Base-by-base conservation (phyloP, 2,797 vertebrate genomes). In the Mus caroli region DNA sequence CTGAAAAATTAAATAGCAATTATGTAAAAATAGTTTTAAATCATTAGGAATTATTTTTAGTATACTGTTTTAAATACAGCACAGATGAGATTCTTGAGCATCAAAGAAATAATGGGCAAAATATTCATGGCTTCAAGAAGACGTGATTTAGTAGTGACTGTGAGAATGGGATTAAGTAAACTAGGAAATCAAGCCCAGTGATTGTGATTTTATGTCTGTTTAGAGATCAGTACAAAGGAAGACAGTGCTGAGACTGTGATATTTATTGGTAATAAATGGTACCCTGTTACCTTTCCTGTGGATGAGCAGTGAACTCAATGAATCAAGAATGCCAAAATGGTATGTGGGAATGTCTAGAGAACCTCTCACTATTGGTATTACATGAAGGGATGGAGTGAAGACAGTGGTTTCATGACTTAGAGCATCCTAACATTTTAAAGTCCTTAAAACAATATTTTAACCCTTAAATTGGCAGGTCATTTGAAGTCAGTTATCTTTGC, bases 21-120 rank as follows among this genome's bases (percentile, higher is more conserved):
- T 95, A 97, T 97, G 97, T 97, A 97, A 95, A 98, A 97, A 98
- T 98, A 97, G 87, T 91, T 97, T 97, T 43, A 98, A 97, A 97
- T 96, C 80, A 97, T 96, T 85, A 94, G 46, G 75, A 95, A 64
- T 71, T 19, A 26, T 92, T 95, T 97, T 95, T 77, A 69, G 80
- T 88, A 88, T 89, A 94, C 67, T 96, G 85, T 92, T 92, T 96
- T 85, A 94, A 96, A 90, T 91, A 91, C 43, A 97, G 17, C 84
- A 97, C 69, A 92, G 15, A 96, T 92, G 50, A 91, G 14, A 69
- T 92, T 20, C 75, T 90, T 83, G 34, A 94, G 13, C 84, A 46
- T 94, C 58, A 69, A 90, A 97, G 73, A 96, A 96, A 96, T 79
- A 94, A 82, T 75, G 92, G 76, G 52, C 24, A 88, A 76, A 93